Evolutionary conservation across 2,797 vertebrate genomes (phyloP), one percentile per base, ranked within the genome.

Genomic region (Valencia hispanica): DNA sequence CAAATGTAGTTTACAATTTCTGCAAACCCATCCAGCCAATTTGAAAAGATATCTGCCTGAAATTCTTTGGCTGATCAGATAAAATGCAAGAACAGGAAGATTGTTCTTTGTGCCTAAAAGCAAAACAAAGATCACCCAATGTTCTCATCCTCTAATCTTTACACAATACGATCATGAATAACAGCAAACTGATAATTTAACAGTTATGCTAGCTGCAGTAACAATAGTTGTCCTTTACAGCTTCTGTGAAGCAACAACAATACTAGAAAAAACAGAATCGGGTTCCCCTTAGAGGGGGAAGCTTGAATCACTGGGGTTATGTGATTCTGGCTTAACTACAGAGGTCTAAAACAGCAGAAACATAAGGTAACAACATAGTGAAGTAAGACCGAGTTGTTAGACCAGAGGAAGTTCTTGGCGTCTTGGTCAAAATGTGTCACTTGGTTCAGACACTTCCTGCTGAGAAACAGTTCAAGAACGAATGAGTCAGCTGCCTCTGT

Each of bases 371-470:
- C 51, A 34, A 77, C 51, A 50, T 27, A 79, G 74, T 32, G 32
- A 81, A 74, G 70, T 50, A 74, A 87, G 84, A 84, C 79, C 30
- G 27, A 74, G 84, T 48, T 78, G 68, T 57, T 71, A 76, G 75
- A 77, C 70, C 73, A 39, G 75, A 91, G 92, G 92, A 93, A 94
- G 88, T 87, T 84, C 78, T 88, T 32, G 18, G 79, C 77, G 34
- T 70, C 79, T 84, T 50, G 71, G 75, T 79, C 68, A 66, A 82
- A 85, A 84, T 65, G 86, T 72, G 63, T 76, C 65, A 70, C 72
- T 81, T 8, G 1, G 73, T 84, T 86, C 68, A 45, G 74, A 71
- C 76, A 91, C 85, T 92, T 93, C 91, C 92, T 90, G 72, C 41
- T 41, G 34, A 89, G 53, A 86, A 88, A 83, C 68, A 50, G 75